Percentiles rank a stretch among this genome's conserved stretches.
These are phyloP conservation scores for Labeo calbasu DNA, from an alignment of 2,797 vertebrate genomes.

Conservation along the genomic window DNA sequence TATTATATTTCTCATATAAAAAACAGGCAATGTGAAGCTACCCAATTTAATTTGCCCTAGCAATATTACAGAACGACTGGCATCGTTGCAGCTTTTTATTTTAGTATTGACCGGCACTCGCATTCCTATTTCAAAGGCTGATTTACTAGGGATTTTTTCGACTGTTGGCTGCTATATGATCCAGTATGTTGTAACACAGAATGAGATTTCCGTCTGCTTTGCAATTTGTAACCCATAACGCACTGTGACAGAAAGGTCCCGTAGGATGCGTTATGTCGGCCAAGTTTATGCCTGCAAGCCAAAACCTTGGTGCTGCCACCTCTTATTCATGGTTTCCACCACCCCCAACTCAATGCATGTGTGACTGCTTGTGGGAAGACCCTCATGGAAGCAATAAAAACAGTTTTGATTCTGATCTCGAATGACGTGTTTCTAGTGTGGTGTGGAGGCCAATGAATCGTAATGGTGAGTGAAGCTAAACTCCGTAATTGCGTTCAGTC, in stretches of 20 bases:
- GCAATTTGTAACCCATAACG: slow-evolving; percentile 43
- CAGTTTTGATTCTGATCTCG: slow-evolving; percentile 35
- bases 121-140: slow-evolving; percentile 10
- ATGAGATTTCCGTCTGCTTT: slow-evolving; percentile 44
- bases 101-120: background rate
- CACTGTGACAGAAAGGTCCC: slow-evolving; percentile 40
- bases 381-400: slow-evolving; percentile 45
- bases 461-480: slow-evolving; percentile 44
- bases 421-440: slow-evolving; percentile 37
- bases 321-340: slow-evolving; percentile 32
- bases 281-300: slow-evolving; percentile 35
- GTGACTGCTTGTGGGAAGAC: slow-evolving; percentile 34
- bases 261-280: slow-evolving; percentile 30
- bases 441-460: slow-evolving; percentile 31
- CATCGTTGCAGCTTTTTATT: background rate
- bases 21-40: background rate
- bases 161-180: slow-evolving; percentile 25
- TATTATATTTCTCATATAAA: background rate
- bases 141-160: background rate
- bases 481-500: slow-evolving; percentile 46
- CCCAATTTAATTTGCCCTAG: background rate
- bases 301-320: slow-evolving; percentile 30
- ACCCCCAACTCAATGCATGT: slow-evolving; percentile 18
- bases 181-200: slow-evolving; percentile 34
- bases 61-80: background rate